Evolutionary conservation across 2,113 vertebrate genomes (phyloP), one percentile per base, ranked within the genome.

Genomic region (Shinisaurus crocodilurus): DNA sequence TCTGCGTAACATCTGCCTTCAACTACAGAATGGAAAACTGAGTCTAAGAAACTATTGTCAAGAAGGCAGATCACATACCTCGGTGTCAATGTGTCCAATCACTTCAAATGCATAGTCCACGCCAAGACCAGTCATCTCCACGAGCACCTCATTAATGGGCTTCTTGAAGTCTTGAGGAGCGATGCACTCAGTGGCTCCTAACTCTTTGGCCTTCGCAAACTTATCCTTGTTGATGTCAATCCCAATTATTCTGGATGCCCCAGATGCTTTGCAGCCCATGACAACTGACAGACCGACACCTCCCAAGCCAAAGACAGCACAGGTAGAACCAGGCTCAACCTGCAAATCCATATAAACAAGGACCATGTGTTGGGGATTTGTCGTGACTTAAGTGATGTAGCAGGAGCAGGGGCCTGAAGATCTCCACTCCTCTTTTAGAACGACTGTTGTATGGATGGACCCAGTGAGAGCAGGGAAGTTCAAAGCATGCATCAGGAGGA

Each of bases 231-330:
- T 98, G 91, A 97, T 93, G 88, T 98, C 97, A 29, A 98, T n/a
- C 0, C 96, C 97, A 16, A 98, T 97, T 90, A 98, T 98, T 79
- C 94, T 96, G 63, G 97, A 95, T 67, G 98, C 98, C 43, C 98
- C 98, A 6, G 98, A 97, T 5, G 88, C 88, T 87, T 97, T 97
- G 94, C 98, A 98, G 50, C 97, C 98, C 96, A 98, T 98, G 88
- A 98, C 95, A 40, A 98, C 97, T 1, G 98, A 98, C 72, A 99
- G 94, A 2, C 98, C 98, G n/a, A 98, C 98, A 29, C 97, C 98
- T 88, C 98, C 98, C 29, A 99, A 48, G 1, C 98, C 98, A 10
- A 99, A 99, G 65, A 98, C 89, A 0, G 96, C 97, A 23, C 98
- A 99, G 0, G 97, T 98, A 16, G 98, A 98, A 57, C 97, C 98